Evolutionary conservation across 2,797 vertebrate species (phyloP).

Genomic region (Agapornis canus): DNA sequence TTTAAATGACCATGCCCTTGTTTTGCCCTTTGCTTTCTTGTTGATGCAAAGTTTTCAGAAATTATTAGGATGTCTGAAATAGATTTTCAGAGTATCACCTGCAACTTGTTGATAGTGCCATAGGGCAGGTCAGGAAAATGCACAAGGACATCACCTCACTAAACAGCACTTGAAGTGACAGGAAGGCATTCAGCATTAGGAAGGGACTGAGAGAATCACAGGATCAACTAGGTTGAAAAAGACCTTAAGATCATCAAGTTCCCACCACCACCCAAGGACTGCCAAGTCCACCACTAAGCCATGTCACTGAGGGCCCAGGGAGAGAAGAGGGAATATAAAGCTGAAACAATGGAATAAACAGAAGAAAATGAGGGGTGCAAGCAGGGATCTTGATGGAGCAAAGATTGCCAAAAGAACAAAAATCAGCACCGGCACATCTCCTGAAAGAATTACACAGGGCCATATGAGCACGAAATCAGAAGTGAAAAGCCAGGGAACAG

Average conservation of each 20-base stretch:
- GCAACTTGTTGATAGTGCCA: background rate
- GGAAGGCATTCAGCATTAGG: background rate
- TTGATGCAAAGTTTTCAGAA: background rate
- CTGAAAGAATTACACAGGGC: background rate
- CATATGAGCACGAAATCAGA: background rate
- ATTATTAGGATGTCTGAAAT: background rate
- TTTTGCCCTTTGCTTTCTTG: background rate
- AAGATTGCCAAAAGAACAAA: background rate
- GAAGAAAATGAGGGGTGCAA: background rate
- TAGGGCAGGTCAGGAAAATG: background rate
- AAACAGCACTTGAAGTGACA: background rate
- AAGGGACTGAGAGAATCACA: background rate
- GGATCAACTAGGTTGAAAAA: background rate
- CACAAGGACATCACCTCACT: background rate
- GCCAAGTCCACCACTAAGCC: background rate
- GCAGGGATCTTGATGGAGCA: background rate
- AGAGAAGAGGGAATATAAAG: background rate
- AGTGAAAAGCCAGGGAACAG: background rate
- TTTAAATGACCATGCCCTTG: background rate
- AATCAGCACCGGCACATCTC: accelerated
- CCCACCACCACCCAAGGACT: background rate
- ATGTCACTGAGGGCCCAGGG: accelerated
- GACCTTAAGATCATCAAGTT: background rate
- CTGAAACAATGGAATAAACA: background rate
- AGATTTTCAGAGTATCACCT: background rate